Percentiles rank a stretch among this genome's conserved stretches.
Evolutionary conservation across 2,797 vertebrate species (phyloP).

Genomic region (Melanotaenia maccullochi): DNA sequence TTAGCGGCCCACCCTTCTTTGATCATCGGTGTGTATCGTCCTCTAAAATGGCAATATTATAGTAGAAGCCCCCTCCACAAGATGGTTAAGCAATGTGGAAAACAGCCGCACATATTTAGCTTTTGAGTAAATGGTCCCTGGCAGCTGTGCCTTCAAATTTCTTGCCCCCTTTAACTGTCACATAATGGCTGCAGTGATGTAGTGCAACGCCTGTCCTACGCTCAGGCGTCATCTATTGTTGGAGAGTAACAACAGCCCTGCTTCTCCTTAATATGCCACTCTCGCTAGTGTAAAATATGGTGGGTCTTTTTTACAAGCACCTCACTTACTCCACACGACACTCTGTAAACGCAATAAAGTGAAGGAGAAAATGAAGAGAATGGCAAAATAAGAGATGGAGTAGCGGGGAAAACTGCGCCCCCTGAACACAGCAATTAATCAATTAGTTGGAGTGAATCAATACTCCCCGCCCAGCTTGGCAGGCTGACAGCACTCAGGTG

Average conservation of each 20-base stretch:
- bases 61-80: conserved; percentile 25
- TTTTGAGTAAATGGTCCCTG: conserved; percentile 63
- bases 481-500: conserved; percentile 84
- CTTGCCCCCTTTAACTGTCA: conserved; percentile 66
- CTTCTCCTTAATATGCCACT: conserved; percentile 52
- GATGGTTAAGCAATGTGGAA: conserved; percentile 54
- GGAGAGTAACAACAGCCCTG: conserved; percentile 39
- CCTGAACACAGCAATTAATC: conserved; percentile 82
- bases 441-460: conserved; percentile 80
- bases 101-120: conserved; percentile 63
- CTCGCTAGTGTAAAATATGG: conserved; percentile 33
- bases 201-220: conserved; percentile 35
- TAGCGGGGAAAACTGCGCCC: conserved; percentile 37
- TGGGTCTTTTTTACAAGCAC: conserved; percentile 27
- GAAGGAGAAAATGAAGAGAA: conserved; percentile 27
- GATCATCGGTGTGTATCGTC: conserved; percentile 64
- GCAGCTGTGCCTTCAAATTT: conserved; percentile 49
- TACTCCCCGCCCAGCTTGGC: conserved; percentile 73
- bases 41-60: conserved; percentile 57
- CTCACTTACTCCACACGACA: conserved; percentile 13
- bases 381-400: conserved; percentile 46
- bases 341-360: conserved; percentile 26
- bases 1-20: conserved; percentile 45
- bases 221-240: conserved; percentile 46
- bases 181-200: conserved; percentile 66